Percentiles rank a stretch among this genome's conserved stretches.
Evolutionary conservation across 2,888 invertebrate genomes (phyloP).

Genomic region (Halictus ligatus): DNA sequence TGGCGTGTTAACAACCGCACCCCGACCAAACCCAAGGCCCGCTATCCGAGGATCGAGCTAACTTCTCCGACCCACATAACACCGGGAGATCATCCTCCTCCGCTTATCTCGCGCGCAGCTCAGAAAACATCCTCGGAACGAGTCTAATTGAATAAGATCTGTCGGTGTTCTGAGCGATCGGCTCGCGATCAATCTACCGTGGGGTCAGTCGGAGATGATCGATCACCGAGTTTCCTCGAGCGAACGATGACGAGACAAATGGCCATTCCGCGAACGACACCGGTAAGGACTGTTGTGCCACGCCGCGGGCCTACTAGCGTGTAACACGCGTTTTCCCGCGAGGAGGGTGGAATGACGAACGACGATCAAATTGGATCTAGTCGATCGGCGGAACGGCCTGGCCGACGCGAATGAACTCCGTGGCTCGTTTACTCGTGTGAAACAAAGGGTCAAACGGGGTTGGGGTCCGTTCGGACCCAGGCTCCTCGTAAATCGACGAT

Average conservation of each 20-base stretch:
- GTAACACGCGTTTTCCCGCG: slow-evolving; percentile 19
- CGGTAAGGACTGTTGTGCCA: slow-evolving; percentile 1
- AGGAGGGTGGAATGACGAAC: slow-evolving; percentile 54
- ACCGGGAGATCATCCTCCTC: not conserved
- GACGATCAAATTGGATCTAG: slow-evolving; percentile 69
- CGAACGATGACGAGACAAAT: slow-evolving; percentile 43
- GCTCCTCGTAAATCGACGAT: slow-evolving; percentile 32
- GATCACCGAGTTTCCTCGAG: slow-evolving; percentile 20
- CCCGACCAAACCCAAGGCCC: not conserved
- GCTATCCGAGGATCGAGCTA: too few relatives aligned
- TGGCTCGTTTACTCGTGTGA: slow-evolving; percentile 27
- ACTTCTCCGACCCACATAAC: not conserved
- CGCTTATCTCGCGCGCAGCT: not conserved
- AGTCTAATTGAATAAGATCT: slow-evolving; percentile 17
- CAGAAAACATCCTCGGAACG: not conserved
- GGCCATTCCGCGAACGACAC: not conserved
- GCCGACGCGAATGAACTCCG: slow-evolving; percentile 30
- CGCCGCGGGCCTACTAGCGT: slow-evolving; percentile 32
- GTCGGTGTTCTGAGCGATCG: not conserved
- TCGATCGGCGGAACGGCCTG: slow-evolving; percentile 35
- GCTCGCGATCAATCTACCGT: slow-evolving; percentile 6
- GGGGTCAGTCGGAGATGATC: slow-evolving; percentile 17
- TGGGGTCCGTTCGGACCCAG: not conserved
- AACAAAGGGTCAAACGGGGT: slow-evolving; percentile 24
- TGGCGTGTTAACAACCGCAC: not conserved